These are phyloP conservation scores for Lagorchestes hirsutus DNA, from an alignment of 2,797 vertebrate species.

Conservation along the genomic window DNA sequence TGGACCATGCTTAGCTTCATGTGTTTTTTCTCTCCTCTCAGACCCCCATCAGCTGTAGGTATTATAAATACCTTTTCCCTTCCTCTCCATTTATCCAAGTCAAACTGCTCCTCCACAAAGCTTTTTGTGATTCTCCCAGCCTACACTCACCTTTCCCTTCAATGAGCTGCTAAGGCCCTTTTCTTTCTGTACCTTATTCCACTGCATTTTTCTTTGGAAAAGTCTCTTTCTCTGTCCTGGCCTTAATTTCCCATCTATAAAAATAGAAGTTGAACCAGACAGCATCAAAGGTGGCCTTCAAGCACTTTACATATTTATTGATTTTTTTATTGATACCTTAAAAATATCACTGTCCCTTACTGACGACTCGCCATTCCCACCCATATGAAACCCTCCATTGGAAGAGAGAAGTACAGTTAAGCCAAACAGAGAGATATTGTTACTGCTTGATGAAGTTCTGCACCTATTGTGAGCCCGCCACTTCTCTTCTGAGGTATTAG, in stretches of 20 bases:
- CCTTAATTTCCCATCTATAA: background rate
- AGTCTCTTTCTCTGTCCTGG: background rate
- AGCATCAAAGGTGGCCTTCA: background rate
- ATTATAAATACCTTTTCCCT: background rate
- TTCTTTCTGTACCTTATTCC: background rate
- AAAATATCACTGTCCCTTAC: background rate
- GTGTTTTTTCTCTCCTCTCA: background rate
- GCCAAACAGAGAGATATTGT: background rate
- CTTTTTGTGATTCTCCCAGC: background rate
- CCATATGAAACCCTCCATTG: background rate
- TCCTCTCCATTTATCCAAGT: background rate
- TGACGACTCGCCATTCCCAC: background rate
- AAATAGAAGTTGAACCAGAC: background rate
- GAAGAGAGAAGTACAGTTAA: background rate
- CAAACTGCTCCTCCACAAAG: background rate
- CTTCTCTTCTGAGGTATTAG: background rate
- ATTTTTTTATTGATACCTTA: background rate
- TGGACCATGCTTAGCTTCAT: background rate
- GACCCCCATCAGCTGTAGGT: background rate
- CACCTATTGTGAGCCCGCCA: background rate
- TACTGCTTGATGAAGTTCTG: background rate
- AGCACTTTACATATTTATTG: background rate
- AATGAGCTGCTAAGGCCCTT: background rate
- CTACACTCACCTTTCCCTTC: background rate
- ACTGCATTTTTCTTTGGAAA: background rate